Base-by-base conservation (phyloP, 2,888 invertebrate genomes). In the Beris chalybata region DNA sequence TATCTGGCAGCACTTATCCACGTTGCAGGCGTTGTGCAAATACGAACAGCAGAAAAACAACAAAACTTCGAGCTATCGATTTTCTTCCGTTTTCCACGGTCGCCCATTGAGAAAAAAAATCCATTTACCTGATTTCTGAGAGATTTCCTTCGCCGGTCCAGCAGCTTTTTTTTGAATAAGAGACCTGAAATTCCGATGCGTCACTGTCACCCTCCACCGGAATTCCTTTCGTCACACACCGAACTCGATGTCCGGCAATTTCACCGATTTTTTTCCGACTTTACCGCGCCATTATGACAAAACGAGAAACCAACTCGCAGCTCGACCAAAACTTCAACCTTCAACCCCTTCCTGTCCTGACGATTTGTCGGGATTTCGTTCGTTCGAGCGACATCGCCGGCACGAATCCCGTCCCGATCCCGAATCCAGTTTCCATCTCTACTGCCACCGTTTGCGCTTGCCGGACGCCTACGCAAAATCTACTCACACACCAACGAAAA, bases 381-480 rank as follows among this genome's bases (percentile, higher is more conserved):
- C n/a, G 44, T n/a, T 44, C 44, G 44, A 9, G 4, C n/a, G 13
- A 13, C 53, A 15, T 22, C 53, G 13, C 11, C 30, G 30, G 29
- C 22, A 22, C 9, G 58, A 45, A 58, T 58, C 47, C 47, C 58
- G 13, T 22, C 22, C 22, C 22, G 22, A 22, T 22, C 22, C 22
- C 22, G 22, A 22, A 22, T 22, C 22, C 22, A 22, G 22, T 22
- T 22, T 22, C 22, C 22, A 22, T 22, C 22, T 22, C 22, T 22
- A 22, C 3, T 3, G 3, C 22, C 22, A 22, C 31, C 22, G 15
- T 32, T 9, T 38, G 38, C 59, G 50, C 50, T 61, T 52, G 13
- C 50, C 61, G 61, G 58, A 50, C 61, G 29, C 61, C 61, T 61
- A 61, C 61, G 61, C 61, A 61, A 61, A 58, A 59, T 59, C 59